Evolutionary conservation across 2,888 invertebrate genomes (phyloP), one percentile per base, ranked within the genome.

Genomic region (Nomada lathburiana): DNA sequence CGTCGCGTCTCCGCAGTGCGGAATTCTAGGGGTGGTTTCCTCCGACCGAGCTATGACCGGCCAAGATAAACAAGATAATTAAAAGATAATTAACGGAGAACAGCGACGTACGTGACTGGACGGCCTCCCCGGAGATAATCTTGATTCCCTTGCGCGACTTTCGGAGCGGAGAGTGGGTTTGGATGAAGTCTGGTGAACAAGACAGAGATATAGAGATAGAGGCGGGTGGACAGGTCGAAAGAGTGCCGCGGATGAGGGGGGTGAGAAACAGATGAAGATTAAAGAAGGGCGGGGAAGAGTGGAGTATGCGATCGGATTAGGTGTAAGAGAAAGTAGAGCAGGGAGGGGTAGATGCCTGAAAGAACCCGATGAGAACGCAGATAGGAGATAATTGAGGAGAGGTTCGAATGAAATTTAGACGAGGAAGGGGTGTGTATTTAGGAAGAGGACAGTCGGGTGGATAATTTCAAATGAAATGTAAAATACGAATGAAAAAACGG

Each of bases 51-150:
- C 62, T 70, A 59, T 57, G 50, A 80, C 70, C 63, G 76, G 89
- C 89, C 88, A 90, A 92, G 92, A 93, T 92, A 93, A 91, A 92
- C 91, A 89, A 92, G 91, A 92, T 91, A 91, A 92, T 93, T 91
- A 92, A 92, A 93, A 92, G 92, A 91, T 93, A 92, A 93, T 92
- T 91, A 92, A 91, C 89, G 84, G 89, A 91, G 90, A 88, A 85
- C 83, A 84, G 83, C 69, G 73, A 70, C 79, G 84, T 86, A 90
- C 91, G 90, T 91, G 90, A 89, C 88, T 78, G 67, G 79, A 75
- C 67, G 77, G 63, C 59, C 50, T 23, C 50, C 36, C 62, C 11
- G 10, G 53, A 74, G 86, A 87, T 83, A 87, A 87, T 87, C 86
- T 65, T 71, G 80, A 73, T 83, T 79, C 69, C 71, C 85, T 76